These are phyloP conservation scores for Autographa pulchrina DNA, from an alignment of 2,888 invertebrate species.

Conservation along the genomic window DNA sequence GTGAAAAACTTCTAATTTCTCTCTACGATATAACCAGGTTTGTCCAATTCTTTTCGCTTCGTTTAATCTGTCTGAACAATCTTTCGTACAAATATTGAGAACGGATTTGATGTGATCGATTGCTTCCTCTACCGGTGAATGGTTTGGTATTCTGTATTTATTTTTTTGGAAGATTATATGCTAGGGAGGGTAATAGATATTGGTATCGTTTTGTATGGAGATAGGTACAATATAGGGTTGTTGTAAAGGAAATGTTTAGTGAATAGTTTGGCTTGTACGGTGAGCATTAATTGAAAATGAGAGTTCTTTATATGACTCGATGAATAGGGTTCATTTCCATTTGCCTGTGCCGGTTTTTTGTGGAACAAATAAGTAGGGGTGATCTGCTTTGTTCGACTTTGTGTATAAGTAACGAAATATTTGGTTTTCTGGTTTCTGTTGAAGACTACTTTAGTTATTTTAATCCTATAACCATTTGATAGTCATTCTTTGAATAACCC, in stretches of 20 bases:
- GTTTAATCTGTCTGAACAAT: constrained; percentile 3
- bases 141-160: background rate
- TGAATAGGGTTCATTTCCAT: too few species aligned
- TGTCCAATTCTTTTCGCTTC: background rate
- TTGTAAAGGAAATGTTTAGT: background rate
- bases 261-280: background rate
- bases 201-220: background rate
- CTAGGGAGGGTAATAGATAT: background rate
- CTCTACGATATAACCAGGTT: background rate
- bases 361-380: too few species aligned
- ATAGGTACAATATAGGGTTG: background rate
- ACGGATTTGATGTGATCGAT: constrained; percentile 9
- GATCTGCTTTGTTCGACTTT: too few species aligned
- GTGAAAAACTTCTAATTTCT: background rate
- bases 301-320: too few species aligned
- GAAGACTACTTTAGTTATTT: too few species aligned
- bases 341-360: too few species aligned
- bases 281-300: too few species aligned
- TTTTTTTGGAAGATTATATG: background rate
- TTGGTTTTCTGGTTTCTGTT: too few species aligned
- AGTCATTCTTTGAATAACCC: too few species aligned
- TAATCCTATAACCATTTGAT: too few species aligned
- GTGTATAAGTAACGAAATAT: too few species aligned
- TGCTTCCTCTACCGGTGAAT: background rate
- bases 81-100: constrained; percentile 5